phyloP scores from a whole-genome alignment of 2,113 vertebrate genomes.

The Rhabdomys dilectus region DNA sequence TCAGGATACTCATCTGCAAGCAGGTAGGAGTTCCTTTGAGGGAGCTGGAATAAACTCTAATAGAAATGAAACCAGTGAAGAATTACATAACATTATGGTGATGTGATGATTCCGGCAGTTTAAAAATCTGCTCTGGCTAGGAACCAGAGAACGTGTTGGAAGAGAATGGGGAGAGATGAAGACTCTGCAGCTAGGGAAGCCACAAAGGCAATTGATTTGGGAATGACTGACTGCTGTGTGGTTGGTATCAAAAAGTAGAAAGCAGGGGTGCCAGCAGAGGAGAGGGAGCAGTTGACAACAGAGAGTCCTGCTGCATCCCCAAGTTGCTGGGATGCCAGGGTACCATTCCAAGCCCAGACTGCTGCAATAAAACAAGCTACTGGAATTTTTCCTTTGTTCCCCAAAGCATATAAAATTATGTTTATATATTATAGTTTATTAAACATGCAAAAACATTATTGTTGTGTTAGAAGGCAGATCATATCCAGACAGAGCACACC shows the following conservation, averaged over 20 bases:
- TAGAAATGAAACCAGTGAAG: neutral
- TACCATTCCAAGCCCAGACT: neutral
- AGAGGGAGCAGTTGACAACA: neutral
- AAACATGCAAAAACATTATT: neutral
- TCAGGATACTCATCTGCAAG: no score
- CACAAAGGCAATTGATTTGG: no score
- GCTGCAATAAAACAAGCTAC: neutral
- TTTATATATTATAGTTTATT: neutral
- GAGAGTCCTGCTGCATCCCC: neutral
- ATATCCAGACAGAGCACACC: no score
- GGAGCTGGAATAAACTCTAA: neutral
- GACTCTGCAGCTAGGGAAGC: neutral
- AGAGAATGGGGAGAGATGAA: neutral
- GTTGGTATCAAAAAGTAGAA: neutral
- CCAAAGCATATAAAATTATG: neutral
- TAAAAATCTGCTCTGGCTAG: neutral
- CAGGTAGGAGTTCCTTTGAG: neutral
- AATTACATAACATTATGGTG: neutral
- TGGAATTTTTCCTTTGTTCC: neutral
- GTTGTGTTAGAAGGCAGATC: no score
- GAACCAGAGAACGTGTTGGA: neutral
- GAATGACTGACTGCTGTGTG: no score
- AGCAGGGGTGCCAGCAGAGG: neutral
- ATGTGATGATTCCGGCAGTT: neutral
- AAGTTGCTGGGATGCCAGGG: neutral